phyloP scores from a whole-genome alignment of 2,888 invertebrate genomes.

The Nymphalis c-album region DNA sequence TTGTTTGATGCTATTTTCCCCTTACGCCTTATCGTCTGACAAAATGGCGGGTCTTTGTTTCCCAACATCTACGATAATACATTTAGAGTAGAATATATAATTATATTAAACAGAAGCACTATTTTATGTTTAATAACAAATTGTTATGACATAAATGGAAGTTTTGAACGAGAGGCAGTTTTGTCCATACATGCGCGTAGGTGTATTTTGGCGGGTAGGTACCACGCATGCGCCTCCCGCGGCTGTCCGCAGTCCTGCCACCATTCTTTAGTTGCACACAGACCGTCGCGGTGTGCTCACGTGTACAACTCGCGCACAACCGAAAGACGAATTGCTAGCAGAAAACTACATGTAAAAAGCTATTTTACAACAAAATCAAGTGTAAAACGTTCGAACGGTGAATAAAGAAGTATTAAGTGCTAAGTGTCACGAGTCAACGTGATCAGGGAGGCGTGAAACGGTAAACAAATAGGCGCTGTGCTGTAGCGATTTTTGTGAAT shows the following conservation, averaged over 20 bases:
- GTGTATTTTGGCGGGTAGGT: constrained; percentile 77
- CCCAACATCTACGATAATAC: too few species aligned
- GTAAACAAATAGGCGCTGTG: constrained; percentile 73
- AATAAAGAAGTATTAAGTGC: constrained; percentile 40
- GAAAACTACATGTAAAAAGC: constrained; percentile 58
- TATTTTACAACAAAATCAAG: constrained; percentile 47
- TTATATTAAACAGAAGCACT: background rate
- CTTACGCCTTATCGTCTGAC: background rate
- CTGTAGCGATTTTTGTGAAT: constrained; percentile 79
- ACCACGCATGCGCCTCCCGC: constrained; percentile 67
- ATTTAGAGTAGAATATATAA: background rate
- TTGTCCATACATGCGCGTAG: constrained; percentile 77
- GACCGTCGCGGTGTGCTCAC: constrained; percentile 49
- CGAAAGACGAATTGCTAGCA: constrained; percentile 59
- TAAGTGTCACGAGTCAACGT: constrained; percentile 43
- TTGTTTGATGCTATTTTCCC: constrained; percentile 15
- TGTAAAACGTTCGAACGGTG: constrained; percentile 43
- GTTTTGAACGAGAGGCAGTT: constrained; percentile 62
- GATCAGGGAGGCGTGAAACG: constrained; percentile 62
- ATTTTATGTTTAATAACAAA: constrained; percentile 38
- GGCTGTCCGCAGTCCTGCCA: constrained; percentile 77
- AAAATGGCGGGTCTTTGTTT: background rate
- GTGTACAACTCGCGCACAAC: constrained; percentile 49
- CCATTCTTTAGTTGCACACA: constrained; percentile 79
- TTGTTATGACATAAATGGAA: constrained; percentile 52